A percentile compares a stretch with the other conserved stretches of the same genome.
Evolutionary conservation across 2,888 invertebrate species (phyloP).

Genomic region (Macropis europaea): DNA sequence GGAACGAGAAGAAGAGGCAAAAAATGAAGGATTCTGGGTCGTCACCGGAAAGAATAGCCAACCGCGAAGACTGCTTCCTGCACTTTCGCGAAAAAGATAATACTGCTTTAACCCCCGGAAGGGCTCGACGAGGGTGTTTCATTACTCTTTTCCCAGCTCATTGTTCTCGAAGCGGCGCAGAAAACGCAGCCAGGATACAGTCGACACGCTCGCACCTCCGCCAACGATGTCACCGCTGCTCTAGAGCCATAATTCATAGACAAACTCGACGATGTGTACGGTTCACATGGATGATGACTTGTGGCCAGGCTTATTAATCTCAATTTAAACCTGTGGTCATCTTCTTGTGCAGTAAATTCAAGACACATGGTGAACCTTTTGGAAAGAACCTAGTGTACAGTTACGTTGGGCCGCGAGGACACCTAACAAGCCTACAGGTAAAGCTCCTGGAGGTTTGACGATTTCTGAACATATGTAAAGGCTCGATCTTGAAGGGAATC

Average conservation of each 20-base stretch:
- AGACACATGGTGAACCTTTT: no score
- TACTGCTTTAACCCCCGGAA: constrained; percentile 60
- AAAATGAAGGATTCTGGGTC: constrained; percentile 41
- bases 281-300: neutral
- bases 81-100: constrained; percentile 57
- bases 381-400: no score
- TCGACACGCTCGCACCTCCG: constrained; percentile 23
- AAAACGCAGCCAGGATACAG: constrained; percentile 50
- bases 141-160: constrained; percentile 63
- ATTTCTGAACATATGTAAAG: no score
- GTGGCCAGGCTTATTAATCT: constrained; percentile 1
- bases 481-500: no score
- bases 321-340: constrained; percentile 3
- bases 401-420: no score
- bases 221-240: constrained; percentile 16
- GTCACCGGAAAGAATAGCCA: constrained; percentile 54
- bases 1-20: neutral
- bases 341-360: neutral
- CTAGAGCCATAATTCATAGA: constrained; percentile 33
- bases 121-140: constrained; percentile 52
- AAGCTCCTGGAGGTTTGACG: no score
- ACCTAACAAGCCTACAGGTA: no score
- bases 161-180: constrained; percentile 60
- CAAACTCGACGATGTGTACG: constrained; percentile 38
- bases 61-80: constrained; percentile 52